These are phyloP conservation scores for Erebia epiphron DNA, from an alignment of 2,888 invertebrate species.

Conservation along the genomic window DNA sequence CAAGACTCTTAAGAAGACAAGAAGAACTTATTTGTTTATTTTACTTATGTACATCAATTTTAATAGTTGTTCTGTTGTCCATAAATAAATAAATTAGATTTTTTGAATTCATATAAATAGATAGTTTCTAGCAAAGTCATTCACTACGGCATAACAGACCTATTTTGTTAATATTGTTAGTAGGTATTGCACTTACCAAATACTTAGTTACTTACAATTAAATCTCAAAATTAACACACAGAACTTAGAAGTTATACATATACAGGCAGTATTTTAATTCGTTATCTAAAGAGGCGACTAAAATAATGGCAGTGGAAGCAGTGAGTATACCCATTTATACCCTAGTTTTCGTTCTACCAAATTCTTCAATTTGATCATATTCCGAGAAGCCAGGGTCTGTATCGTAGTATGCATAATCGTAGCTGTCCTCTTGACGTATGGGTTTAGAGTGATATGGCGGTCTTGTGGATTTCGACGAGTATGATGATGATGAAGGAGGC, in stretches of 20 bases:
- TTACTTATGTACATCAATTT: background rate
- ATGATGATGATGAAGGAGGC: slow-evolving; percentile 39
- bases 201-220: slow-evolving; percentile 6
- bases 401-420: slow-evolving; percentile 94
- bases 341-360: slow-evolving; percentile 83
- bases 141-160: background rate
- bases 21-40: background rate
- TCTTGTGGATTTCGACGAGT: slow-evolving; percentile 50
- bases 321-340: slow-evolving; percentile 55
- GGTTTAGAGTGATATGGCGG: slow-evolving; percentile 61
- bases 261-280: slow-evolving; percentile 27
- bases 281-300: slow-evolving; percentile 72
- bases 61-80: too few species aligned
- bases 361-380: slow-evolving; percentile 84
- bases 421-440: slow-evolving; percentile 86
- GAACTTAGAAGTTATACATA: slow-evolving; percentile 31
- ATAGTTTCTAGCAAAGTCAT: background rate
- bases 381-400: slow-evolving; percentile 84
- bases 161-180: slow-evolving; percentile 9
- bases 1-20: background rate
- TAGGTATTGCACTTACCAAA: slow-evolving; percentile 1
- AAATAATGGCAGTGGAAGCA: slow-evolving; percentile 72
- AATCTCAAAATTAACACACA: slow-evolving; percentile 11
- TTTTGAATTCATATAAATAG: background rate
- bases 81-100: slow-evolving; percentile 6